Conservation (phyloP, 37 sponge, comb jelly and placozoan species). For the Aplysina aerophoba region DNA sequence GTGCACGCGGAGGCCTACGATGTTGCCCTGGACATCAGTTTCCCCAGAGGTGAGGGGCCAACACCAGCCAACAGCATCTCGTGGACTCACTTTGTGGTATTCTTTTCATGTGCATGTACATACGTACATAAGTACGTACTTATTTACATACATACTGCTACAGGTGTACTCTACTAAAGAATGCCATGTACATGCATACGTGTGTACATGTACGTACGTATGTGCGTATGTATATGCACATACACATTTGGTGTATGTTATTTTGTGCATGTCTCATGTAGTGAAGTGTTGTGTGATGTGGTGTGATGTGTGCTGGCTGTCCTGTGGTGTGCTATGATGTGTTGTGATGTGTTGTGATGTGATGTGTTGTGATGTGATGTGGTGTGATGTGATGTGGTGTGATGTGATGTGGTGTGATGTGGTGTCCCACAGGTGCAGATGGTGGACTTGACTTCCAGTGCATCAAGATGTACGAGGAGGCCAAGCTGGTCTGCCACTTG, state of each 20-base stretch:
- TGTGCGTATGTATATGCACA: not conserved
- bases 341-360: too few species aligned
- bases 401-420: not conserved
- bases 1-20: slow-evolving; percentile 96
- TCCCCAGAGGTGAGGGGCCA: slow-evolving; percentile 78
- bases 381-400: not conserved
- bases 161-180: too few species aligned
- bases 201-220: not conserved
- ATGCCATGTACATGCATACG: not conserved
- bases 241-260: not conserved
- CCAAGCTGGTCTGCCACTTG: slow-evolving; percentile 76
- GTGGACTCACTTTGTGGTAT: not conserved
- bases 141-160: not conserved
- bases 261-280: too few species aligned
- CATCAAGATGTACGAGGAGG: slow-evolving; percentile 82
- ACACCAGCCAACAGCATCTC: not conserved
- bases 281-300: too few species aligned
- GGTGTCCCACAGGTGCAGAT: slow-evolving; percentile 66
- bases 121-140: not conserved
- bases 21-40: slow-evolving; percentile 95
- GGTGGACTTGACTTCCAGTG: slow-evolving; percentile 94
- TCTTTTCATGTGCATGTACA: not conserved
- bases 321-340: not conserved
- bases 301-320: not conserved
- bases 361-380: too few species aligned